Percentiles rank a stretch among this genome's conserved stretches.
These are phyloP conservation scores for Huso huso DNA, from an alignment of 2,797 vertebrate genomes.

Conservation along the genomic window DNA sequence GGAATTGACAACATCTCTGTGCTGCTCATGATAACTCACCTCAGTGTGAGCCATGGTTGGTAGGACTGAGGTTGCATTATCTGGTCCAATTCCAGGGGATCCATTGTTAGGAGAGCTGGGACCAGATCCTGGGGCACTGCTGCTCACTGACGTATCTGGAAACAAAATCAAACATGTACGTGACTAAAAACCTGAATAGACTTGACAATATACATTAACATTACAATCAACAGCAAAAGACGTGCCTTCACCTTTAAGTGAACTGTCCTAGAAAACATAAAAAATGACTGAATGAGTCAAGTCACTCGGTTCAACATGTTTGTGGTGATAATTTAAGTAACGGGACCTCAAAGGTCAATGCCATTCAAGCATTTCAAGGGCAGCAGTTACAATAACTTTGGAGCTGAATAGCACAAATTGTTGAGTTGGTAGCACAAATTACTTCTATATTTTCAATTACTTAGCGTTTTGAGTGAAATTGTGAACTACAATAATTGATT, in stretches of 20 bases:
- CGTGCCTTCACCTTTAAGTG: too few species aligned
- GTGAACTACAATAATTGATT: too few species aligned
- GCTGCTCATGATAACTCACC: constrained; percentile 49
- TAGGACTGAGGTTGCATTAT: constrained; percentile 80
- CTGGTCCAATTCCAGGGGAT: constrained; percentile 74
- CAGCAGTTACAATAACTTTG: constrained; percentile 75
- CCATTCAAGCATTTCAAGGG: constrained; percentile 80
- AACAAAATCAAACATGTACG: too few species aligned
- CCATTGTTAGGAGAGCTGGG: constrained; percentile 92
- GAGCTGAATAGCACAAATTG: constrained; percentile 58
- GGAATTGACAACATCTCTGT: too few species aligned
- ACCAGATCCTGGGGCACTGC: constrained; percentile 86
- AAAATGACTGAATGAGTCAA: too few species aligned
- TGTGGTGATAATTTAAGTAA: too few species aligned
- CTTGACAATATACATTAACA: too few species aligned
- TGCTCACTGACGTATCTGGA: constrained; percentile 83
- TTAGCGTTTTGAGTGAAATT: too few species aligned
- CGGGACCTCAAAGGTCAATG: constrained; percentile 61
- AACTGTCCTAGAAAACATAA: too few species aligned
- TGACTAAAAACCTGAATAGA: too few species aligned
- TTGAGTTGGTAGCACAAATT: constrained; percentile 74
- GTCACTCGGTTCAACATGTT: too few species aligned
- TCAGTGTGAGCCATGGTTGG: constrained; percentile 79
- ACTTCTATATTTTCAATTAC: constrained; percentile 57
- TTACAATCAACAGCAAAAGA: too few species aligned